phyloP scores from a whole-genome alignment of 2,113 vertebrate genomes.

The Lepidothrix coronata region DNA sequence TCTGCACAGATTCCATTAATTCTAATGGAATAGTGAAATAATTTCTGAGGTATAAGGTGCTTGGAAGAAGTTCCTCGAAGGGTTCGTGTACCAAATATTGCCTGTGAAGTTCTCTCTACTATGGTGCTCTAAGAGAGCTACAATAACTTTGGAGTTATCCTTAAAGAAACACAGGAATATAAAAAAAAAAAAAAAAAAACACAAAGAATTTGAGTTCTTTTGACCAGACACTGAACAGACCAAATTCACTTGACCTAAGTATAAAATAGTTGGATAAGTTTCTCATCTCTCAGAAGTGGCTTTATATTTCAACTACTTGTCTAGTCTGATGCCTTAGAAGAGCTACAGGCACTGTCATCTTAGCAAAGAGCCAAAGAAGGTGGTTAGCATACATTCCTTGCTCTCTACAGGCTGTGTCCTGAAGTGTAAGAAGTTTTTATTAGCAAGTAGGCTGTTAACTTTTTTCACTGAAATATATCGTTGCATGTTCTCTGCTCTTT shows the following conservation, averaged over 20 bases:
- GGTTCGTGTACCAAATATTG: background rate
- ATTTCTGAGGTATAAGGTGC: background rate
- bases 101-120: background rate
- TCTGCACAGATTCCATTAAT: background rate
- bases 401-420: background rate
- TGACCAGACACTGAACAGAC: background rate
- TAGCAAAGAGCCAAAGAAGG: background rate
- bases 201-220: background rate
- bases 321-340: background rate
- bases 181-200: background rate
- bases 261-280: background rate
- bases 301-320: background rate
- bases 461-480: background rate
- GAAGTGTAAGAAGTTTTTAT: background rate
- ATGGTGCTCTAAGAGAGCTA: background rate
- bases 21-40: background rate
- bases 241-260: background rate
- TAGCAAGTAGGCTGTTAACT: background rate
- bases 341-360: background rate
- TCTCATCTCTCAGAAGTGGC: rapidly evolving
- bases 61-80: background rate
- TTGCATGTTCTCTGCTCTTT: background rate
- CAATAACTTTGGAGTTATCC: background rate
- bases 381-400: background rate
- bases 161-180: background rate